These are phyloP conservation scores for Herpailurus yagouaroundi DNA, from an alignment of 2,113 vertebrate species.

Conservation along the genomic window DNA sequence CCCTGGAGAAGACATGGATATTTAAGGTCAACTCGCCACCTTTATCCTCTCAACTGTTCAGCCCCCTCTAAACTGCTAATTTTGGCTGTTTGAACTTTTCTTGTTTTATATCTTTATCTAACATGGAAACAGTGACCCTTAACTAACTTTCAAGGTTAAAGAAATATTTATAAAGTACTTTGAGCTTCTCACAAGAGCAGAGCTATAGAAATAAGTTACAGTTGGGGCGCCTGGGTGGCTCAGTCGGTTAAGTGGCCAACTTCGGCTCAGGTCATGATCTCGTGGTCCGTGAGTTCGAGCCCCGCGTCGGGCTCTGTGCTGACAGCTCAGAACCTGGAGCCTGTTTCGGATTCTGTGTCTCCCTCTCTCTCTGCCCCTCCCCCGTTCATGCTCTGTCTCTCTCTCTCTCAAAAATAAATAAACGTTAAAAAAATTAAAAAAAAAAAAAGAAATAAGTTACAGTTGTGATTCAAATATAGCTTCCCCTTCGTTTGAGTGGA, in stretches of 20 bases:
- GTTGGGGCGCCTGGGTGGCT: background rate
- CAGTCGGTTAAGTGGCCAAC: no score
- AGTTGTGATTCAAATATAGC: constrained; percentile 6
- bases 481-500: constrained; percentile 18
- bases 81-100: constrained; percentile 2
- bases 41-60: constrained; percentile 25
- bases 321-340: no score
- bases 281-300: no score
- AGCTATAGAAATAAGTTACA: constrained; percentile 37
- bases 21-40: background rate
- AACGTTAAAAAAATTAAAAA: no score
- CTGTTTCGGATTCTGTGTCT: no score
- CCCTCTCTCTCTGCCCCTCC: no score
- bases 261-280: no score
- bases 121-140: constrained; percentile 23
- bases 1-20: background rate
- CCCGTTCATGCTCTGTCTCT: no score
- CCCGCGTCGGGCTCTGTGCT: no score
- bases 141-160: constrained; percentile 44
- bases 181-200: constrained; percentile 1
- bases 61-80: background rate
- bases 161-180: constrained; percentile 56
- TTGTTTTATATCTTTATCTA: constrained; percentile 13
- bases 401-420: no score
- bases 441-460: constrained; percentile 15